Evolutionary conservation across 2,113 vertebrate genomes (phyloP), one percentile per base, ranked within the genome.

Genomic region (Craseonycteris thonglongyai): DNA sequence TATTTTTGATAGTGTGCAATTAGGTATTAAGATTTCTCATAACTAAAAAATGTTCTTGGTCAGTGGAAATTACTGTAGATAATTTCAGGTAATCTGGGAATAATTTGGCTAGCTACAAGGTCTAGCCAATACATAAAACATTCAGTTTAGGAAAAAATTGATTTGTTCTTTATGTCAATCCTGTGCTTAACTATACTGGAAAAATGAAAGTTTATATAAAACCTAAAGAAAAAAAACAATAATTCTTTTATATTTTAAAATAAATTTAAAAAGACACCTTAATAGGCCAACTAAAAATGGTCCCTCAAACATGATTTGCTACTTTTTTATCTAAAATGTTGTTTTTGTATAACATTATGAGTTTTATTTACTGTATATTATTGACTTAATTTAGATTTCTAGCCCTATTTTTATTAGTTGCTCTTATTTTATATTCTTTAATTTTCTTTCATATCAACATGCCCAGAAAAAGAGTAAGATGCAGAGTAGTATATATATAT

Each of bases 21-120:
- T 96, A 96, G 90, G 87, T 38, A 22, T 93, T 88, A 95, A 79
- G 96, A 94, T 88, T 88, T 87, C 91, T 96, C 90, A 45, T 94
- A 96, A 89, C 75, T 88, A 61, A 49, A 96, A 96, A 96, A 84
- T 26, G 69, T 38, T 96, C 65, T 68, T 13, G 22, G 85, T 90
- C 94, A 96, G 58, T 94, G 86, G 79, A 93, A 97, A 97, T 93
- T 95, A 68, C 75, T 65, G 30, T 24, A 93, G 96, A 94, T 83
- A 83, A 97, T 90, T 97, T 95, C 61, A 96, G 45, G 47, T 68
- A 90, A 94, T 71, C 58, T 91, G 86, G 92, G 95, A 63, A 96
- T 97, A 96, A 96, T 90, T 85, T 95, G 42, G 76, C 49, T 86
- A 71, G 63, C 35, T 56, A 83, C 40, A 95, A 96, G 49, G 68